Conservation (phyloP, 2,888 invertebrate genomes). For the Eristalis intricaria region DNA sequence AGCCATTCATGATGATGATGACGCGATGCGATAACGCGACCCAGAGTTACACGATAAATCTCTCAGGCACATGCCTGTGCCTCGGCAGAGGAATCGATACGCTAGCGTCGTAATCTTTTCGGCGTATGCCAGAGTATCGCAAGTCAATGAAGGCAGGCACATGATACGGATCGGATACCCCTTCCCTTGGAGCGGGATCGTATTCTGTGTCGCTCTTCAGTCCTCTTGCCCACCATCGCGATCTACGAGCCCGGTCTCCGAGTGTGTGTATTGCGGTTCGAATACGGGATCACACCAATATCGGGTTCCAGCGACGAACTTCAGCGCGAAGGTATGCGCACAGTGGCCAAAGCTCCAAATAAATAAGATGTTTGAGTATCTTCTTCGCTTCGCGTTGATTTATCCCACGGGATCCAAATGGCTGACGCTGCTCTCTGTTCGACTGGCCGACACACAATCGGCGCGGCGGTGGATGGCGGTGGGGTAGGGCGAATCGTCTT, state of each 20-base stretch:
- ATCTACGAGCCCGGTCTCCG: slow-evolving; percentile 10
- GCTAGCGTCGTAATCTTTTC: slow-evolving; percentile 43
- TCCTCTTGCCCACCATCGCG: background rate
- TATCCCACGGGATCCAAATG: slow-evolving; percentile 64
- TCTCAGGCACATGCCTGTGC: slow-evolving; percentile 70
- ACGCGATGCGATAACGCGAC: slow-evolving; percentile 58
- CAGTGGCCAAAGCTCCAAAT: slow-evolving; percentile 65
- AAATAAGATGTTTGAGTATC: slow-evolving; percentile 62
- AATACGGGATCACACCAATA: slow-evolving; percentile 67
- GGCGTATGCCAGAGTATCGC: slow-evolving; percentile 67
- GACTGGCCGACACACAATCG: background rate
- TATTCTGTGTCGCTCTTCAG: background rate
- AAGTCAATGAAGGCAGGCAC: slow-evolving; percentile 45
- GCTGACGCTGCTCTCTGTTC: background rate
- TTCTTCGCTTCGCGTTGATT: slow-evolving; percentile 62
- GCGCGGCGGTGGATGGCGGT: background rate
- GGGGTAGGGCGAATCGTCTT: background rate
- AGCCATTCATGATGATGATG: slow-evolving; percentile 65
- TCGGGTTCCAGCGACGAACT: slow-evolving; percentile 49
- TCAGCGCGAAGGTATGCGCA: slow-evolving; percentile 49
- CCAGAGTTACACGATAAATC: slow-evolving; percentile 61
- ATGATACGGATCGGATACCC: slow-evolving; percentile 30
- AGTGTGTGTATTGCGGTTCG: slow-evolving; percentile 61
- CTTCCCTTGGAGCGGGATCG: slow-evolving; percentile 6
- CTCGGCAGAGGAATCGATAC: slow-evolving; percentile 52